A percentile compares a stretch with the other conserved stretches of the same genome.
Evolutionary conservation across 1,140 invertebrate species (phyloP).

Genomic region (Glossosoma conforme): DNA sequence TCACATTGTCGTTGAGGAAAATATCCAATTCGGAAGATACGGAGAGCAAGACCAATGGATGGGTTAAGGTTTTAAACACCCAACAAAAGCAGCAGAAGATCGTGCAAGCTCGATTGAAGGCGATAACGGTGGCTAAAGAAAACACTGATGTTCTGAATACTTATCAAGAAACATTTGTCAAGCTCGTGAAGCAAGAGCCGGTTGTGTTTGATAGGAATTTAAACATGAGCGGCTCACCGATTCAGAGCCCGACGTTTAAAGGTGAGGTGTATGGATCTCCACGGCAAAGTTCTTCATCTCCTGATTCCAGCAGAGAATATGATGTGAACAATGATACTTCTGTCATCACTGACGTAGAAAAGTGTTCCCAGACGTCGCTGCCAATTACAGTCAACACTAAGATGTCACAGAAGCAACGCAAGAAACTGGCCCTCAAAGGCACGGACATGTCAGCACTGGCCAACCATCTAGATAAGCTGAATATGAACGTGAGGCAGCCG

Average conservation of each 20-base stretch:
- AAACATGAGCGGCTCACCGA: conserved; percentile 29
- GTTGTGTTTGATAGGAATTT: conserved; percentile 32
- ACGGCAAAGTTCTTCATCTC: conserved; percentile 39
- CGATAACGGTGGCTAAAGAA: conserved; percentile 44
- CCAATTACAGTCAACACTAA: conserved; percentile 47
- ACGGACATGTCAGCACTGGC: conserved; percentile 28
- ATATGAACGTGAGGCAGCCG: conserved; percentile 36
- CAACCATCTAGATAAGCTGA: conserved; percentile 37
- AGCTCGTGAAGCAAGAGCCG: conserved; percentile 38
- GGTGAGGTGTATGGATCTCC: conserved; percentile 23
- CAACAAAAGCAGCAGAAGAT: conserved; percentile 45
- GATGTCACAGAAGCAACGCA: conserved; percentile 59
- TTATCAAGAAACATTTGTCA: conserved; percentile 39
- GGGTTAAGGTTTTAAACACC: conserved; percentile 44
- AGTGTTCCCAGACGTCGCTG: conserved; percentile 34
- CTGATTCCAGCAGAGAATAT: conserved; percentile 22
- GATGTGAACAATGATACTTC: conserved; percentile 10
- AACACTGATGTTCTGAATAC: conserved; percentile 38
- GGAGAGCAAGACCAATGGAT: conserved; percentile 34
- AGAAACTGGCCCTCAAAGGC: conserved; percentile 46
- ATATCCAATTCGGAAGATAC: conserved; percentile 38
- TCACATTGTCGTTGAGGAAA: conserved; percentile 43
- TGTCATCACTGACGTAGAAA: neutral
- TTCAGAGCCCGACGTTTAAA: conserved; percentile 33
- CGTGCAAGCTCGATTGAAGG: conserved; percentile 48